phyloP scores from a whole-genome alignment of 2,888 invertebrate species.

The Patella pellucida region DNA sequence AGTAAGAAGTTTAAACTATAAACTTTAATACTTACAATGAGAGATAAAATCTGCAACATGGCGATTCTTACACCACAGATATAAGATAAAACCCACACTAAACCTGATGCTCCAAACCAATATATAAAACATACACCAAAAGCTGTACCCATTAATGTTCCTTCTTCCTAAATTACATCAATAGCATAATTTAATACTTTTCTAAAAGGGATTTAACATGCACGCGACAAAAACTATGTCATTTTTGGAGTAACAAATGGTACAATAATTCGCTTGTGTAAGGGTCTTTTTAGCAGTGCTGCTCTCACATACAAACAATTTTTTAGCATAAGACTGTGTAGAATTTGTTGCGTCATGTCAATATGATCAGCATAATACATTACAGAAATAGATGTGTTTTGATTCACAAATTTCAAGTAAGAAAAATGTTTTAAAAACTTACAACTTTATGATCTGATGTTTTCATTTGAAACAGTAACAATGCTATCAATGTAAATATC shows the following conservation, averaged over 20 bases:
- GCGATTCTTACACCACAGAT: conserved; percentile 70
- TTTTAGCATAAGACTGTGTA: no score
- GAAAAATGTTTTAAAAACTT: conserved; percentile 31
- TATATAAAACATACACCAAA: conserved; percentile 73
- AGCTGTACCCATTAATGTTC: conserved; percentile 73
- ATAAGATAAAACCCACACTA: conserved; percentile 70
- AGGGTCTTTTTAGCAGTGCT: no score
- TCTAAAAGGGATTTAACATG: no score
- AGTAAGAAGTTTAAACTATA: no score
- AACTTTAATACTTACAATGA: conserved; percentile 66
- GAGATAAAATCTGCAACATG: conserved; percentile 70
- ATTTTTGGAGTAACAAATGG: no score
- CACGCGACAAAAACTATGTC: no score
- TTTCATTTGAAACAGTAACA: conserved; percentile 73
- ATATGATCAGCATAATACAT: no score
- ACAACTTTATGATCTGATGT: conserved; percentile 70
- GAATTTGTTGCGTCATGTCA: no score
- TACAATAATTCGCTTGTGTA: no score
- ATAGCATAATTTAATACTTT: background rate
- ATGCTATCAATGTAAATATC: conserved; percentile 72
- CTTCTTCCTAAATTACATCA: conserved; percentile 70
- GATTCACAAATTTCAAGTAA: no score
- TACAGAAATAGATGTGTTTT: no score
- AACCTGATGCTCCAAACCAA: conserved; percentile 71
- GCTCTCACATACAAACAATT: no score